Percentiles rank a stretch among this genome's conserved stretches.
Evolutionary conservation across 2,797 vertebrate genomes (phyloP).

Genomic region (Argyrosomus regius): DNA sequence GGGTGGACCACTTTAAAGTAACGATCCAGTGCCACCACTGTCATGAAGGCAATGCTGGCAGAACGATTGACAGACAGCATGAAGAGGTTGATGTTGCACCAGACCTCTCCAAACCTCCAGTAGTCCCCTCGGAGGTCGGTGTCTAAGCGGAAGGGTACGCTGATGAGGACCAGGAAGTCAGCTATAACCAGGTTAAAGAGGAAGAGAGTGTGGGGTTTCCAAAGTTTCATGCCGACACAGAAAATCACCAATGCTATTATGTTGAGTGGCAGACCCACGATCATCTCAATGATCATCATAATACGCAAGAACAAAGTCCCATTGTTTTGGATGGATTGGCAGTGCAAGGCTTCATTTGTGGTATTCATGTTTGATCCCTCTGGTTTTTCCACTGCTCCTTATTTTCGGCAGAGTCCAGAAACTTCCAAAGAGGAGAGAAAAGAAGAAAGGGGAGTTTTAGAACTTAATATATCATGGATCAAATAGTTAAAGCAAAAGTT

Average conservation of each 20-base stretch:
- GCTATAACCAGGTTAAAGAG: conserved; percentile 83
- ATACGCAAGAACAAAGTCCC: conserved; percentile 58
- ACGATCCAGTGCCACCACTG: conserved; percentile 78
- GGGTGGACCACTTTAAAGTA: conserved; percentile 86
- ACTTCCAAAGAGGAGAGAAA: not conserved
- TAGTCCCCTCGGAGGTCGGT: conserved; percentile 55
- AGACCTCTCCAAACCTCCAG: conserved; percentile 70
- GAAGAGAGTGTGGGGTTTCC: conserved; percentile 77
- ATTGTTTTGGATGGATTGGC: rapidly evolving
- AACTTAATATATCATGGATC: not conserved
- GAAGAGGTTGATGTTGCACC: conserved; percentile 81
- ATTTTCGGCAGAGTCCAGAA: not conserved
- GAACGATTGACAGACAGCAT: conserved; percentile 83
- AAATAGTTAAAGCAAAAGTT: not conserved
- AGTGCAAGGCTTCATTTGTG: not conserved
- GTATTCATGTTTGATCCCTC: conserved; percentile 15
- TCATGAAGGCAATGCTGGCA: conserved; percentile 83
- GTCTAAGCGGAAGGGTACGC: conserved; percentile 81
- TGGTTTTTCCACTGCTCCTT: not conserved
- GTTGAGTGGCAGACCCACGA: conserved; percentile 80
- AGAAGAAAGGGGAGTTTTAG: not conserved
- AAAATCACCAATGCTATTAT: conserved; percentile 82
- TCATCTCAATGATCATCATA: conserved; percentile 80
- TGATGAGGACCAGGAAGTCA: conserved; percentile 83
- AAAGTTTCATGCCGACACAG: conserved; percentile 77